Conservation (phyloP, 2,797 vertebrate genomes). For the Streptopelia turtur region DNA sequence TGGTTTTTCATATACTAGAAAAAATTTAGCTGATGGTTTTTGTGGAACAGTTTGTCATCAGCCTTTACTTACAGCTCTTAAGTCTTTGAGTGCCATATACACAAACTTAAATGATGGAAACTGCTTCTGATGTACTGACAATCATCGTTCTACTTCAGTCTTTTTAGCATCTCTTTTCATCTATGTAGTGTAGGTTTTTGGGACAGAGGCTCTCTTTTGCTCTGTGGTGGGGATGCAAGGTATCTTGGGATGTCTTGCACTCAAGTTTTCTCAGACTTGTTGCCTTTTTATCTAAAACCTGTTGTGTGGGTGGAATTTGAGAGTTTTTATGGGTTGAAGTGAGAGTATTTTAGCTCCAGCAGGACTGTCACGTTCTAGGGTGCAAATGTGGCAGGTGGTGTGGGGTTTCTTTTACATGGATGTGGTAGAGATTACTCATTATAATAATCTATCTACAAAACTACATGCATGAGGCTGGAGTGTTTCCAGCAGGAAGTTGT, state of each 20-base stretch:
- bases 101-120: not conserved
- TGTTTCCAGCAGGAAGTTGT: not conserved
- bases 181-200: not conserved
- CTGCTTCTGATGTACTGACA: not conserved
- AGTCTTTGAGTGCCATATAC: not conserved
- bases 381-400: not conserved
- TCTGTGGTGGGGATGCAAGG: accelerated
- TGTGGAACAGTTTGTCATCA: not conserved
- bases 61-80: not conserved
- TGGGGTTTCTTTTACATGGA: not conserved
- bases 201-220: not conserved
- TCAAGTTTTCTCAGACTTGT: not conserved
- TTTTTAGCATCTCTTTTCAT: not conserved
- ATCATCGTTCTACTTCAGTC: not conserved
- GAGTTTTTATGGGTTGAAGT: not conserved
- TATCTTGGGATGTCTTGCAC: not conserved
- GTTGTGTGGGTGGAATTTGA: not conserved
- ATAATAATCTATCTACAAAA: not conserved
- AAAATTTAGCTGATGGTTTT: not conserved
- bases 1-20: not conserved
- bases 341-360: not conserved
- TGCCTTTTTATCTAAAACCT: not conserved
- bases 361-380: not conserved
- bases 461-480: not conserved
- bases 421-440: not conserved